These are phyloP conservation scores for Pleuronectes platessa DNA, from an alignment of 2,113 vertebrate genomes.

Conservation along the genomic window DNA sequence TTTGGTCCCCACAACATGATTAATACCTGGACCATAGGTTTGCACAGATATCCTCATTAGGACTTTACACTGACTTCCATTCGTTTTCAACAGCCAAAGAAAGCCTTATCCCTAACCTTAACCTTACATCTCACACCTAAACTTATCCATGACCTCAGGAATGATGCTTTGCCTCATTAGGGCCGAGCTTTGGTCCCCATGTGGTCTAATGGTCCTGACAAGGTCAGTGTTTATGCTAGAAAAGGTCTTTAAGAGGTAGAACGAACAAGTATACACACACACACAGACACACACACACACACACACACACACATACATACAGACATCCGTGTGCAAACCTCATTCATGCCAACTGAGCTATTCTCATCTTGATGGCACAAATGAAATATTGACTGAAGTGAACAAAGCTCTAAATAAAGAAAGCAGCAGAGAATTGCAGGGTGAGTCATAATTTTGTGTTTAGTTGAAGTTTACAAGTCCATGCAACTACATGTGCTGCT, in stretches of 20 bases:
- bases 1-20: not conserved
- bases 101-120: no score
- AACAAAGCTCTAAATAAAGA: constrained; percentile 14
- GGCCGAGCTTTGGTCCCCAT: no score
- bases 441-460: constrained; percentile 27
- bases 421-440: not conserved
- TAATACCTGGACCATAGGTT: no score
- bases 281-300: constrained; percentile 14
- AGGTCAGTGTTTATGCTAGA: no score
- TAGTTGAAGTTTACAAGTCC: not conserved
- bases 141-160: no score
- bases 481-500: not conserved
- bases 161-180: no score
- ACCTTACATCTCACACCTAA: no score
- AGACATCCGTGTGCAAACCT: constrained; percentile 4
- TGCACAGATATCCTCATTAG: no score
- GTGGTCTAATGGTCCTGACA: no score
- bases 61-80: no score
- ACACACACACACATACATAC: not conserved
- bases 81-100: no score
- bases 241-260: not conserved
- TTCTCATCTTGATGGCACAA: constrained; percentile 36
- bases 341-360: constrained; percentile 39
- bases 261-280: not conserved
- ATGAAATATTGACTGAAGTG: constrained; percentile 14